Evolutionary conservation across 2,113 vertebrate species (phyloP), one percentile per base, ranked within the genome.

Genomic region (Tragelaphus buxtoni): DNA sequence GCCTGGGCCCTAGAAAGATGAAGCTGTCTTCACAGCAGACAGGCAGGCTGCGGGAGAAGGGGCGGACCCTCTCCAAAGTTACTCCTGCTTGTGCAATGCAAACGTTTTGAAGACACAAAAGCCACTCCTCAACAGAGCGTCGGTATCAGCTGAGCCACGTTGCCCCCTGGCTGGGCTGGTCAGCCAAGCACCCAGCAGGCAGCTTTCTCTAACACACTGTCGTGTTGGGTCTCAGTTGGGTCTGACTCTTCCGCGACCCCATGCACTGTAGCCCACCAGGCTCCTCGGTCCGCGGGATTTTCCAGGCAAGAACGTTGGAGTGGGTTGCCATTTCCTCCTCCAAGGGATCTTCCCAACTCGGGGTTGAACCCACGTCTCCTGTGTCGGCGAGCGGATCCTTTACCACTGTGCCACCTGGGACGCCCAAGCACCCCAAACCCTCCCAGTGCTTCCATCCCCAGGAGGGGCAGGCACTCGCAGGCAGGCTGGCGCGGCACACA

Each of bases 191-290:
- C 56, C 39, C 22, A 26, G 77, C 56, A 88, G 77, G 24, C 69
- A 26, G 42, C 69, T 65, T 55, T 82, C 86, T 65, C 47, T 4
- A 56, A 26, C 9, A 39, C 35, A 24, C 35, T 24, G 18, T 22
- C 4, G 0, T 11, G 20, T 0, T 2, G 9, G 6, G 20, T 39
- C 65, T 72, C 65, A 72, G 65, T 24, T 1, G 2, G 3, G 18
- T 24, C 65, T 22, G 65, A 72, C 20, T 39, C 20, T 69, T 5
- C 24, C 5, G 0, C 0, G 5, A 39, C 65, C 35, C 35, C 65
- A 39, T 3, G 35, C 35, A 11, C 65, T 69, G 9, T 10, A 72
- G 35, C 65, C 65, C 35, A 39, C 20, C 35, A 39, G 65, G 65
- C 65, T 39, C 65, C n/a, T 39, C 5, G 0, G n/a, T 22, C 20